These are phyloP conservation scores for Mythimna vitellina DNA, from an alignment of 2,888 invertebrate species.

Conservation along the genomic window DNA sequence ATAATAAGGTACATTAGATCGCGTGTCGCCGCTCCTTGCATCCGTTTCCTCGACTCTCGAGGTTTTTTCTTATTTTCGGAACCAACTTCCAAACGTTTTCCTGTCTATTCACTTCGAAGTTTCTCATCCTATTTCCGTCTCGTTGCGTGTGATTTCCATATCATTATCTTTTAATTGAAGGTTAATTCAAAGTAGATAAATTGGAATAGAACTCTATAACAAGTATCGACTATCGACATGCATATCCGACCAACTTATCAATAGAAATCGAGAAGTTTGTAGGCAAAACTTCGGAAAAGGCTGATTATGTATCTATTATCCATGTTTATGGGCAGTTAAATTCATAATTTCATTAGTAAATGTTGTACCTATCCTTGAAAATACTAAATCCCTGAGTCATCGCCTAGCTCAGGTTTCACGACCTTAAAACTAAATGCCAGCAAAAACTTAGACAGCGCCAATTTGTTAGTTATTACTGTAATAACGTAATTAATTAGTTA, in stretches of 20 bases:
- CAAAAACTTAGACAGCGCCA: constrained; percentile 12
- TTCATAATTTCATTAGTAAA: constrained; percentile 4
- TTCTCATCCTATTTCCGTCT: constrained; percentile 54
- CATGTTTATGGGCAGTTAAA: not conserved
- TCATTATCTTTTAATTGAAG: constrained; percentile 55
- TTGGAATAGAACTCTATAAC: not conserved
- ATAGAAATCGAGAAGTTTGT: constrained; percentile 2
- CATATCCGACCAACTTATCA: constrained; percentile 1
- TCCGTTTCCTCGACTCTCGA: constrained; percentile 47
- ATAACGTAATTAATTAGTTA: constrained; percentile 31
- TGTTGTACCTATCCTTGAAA: not conserved
- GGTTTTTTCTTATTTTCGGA: constrained; percentile 50
- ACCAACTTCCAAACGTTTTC: constrained; percentile 43
- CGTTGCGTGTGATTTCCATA: constrained; percentile 45
- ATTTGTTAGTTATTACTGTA: constrained; percentile 30
- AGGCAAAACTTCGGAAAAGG: not conserved
- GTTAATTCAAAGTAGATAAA: constrained; percentile 19
- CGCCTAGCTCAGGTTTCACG: constrained; percentile 17
- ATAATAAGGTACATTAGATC: constrained; percentile 27
- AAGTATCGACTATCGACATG: constrained; percentile 13
- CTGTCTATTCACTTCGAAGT: constrained; percentile 45
- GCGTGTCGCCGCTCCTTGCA: constrained; percentile 42
- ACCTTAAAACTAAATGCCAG: constrained; percentile 9
- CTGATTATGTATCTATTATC: not conserved
- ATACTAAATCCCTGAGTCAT: constrained; percentile 9